These are phyloP conservation scores for Mastacembelus armatus DNA, from an alignment of 2,797 vertebrate species.

Conservation along the genomic window DNA sequence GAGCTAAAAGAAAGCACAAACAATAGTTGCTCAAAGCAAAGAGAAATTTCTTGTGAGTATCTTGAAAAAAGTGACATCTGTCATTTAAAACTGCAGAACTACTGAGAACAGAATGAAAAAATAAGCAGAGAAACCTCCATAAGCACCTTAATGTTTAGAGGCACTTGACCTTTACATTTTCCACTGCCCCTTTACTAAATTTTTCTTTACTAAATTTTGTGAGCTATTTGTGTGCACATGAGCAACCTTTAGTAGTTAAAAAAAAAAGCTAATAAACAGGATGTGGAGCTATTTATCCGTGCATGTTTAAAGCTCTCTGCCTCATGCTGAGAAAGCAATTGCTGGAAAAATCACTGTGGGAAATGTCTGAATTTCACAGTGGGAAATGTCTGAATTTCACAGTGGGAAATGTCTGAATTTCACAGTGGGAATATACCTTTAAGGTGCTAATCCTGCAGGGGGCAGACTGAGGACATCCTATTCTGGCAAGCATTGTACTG, in stretches of 20 bases:
- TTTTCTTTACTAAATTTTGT: too few species aligned
- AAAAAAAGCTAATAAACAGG: background rate
- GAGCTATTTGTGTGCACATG: constrained; percentile 1
- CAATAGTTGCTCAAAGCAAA: background rate
- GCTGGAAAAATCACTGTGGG: constrained; percentile 24
- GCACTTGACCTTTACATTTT: background rate
- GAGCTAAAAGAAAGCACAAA: background rate
- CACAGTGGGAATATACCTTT: constrained; percentile 20
- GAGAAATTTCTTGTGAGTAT: background rate
- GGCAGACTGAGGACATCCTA: constrained; percentile 10
- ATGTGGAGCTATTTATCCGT: constrained; percentile 1
- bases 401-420: constrained; percentile 25
- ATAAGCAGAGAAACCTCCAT: background rate
- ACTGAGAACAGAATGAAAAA: background rate
- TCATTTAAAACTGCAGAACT: background rate
- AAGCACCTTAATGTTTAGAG: background rate
- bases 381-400: constrained; percentile 21
- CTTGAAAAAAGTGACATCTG: background rate
- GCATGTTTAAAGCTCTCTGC: background rate
- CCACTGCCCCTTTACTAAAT: too few species aligned
- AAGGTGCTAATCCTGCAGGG: constrained; percentile 18
- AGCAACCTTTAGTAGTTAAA: constrained; percentile 51
- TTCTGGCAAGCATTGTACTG: constrained; percentile 5
- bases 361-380: constrained; percentile 26
- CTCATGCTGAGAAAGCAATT: constrained; percentile 16